Evolutionary conservation across 2,113 vertebrate genomes (phyloP), one percentile per base, ranked within the genome.

Genomic region (Spea multiplicata): DNA sequence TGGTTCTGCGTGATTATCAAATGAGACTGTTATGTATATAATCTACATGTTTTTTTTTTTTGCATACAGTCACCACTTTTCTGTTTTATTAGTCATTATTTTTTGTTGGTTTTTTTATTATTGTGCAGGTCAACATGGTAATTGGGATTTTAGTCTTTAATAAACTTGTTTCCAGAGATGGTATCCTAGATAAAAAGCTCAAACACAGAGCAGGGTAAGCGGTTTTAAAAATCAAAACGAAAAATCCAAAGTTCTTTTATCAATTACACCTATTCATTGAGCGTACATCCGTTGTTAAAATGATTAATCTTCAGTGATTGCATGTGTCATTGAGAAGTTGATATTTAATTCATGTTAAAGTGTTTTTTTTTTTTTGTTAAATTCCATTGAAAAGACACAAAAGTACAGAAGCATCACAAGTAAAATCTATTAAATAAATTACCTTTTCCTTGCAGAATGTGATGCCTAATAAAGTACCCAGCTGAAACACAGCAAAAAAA

Each of bases 91-190:
- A 30, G 30, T 30, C 30, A 0, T 44, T 8, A 68, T 87, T 85
- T 67, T 68, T 59, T 59, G 55, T 13, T 59, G 55, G 2, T 59
- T 4, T 59, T 88, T 55, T 90, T 78, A 91, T 79, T 88, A 53
- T 92, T 93, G 87, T 87, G 80, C 92, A 99, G 97, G 97, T 99
- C 86, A 99, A 99, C 91, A 99, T 99, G 97, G 97, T 99, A 91
- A 99, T 99, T 88, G 97, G 97, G 85, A 99, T 99, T 91, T 92
- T 99, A 91, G 97, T 99, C 86, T 99, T 99, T 94, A 99, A 99
- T 92, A 99, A 99, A 89, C 94, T 99, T 87, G 97, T 99, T 93
- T 99, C 97, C 90, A 97, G 97, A 94, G 97, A 99, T 89, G 97
- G 97, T 82, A 99, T 99, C 85, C 94, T 99, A 93, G 97, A 99